Evolutionary conservation across 2,797 vertebrate genomes (phyloP).

Genomic region (Sebastes steindachneri): DNA sequence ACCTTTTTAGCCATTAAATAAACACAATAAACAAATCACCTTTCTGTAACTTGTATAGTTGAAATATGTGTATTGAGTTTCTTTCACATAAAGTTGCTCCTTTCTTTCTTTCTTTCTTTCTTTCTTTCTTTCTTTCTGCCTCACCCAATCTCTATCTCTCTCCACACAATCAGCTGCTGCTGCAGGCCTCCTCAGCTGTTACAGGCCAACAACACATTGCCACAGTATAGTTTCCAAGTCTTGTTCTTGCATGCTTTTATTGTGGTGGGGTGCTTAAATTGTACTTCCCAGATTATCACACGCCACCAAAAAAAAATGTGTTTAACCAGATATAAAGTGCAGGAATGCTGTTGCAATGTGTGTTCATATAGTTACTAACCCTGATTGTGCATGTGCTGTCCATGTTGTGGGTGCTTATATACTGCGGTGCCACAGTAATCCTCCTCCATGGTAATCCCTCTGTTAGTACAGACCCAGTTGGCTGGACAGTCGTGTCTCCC

Average conservation of each 20-base stretch:
- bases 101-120: background rate
- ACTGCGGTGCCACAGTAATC: slow-evolving; percentile 72
- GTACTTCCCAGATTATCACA: background rate
- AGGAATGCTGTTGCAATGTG: background rate
- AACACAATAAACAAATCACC: background rate
- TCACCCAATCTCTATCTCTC: slow-evolving; percentile 34
- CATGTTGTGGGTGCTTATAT: slow-evolving; percentile 38
- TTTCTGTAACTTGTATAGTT: background rate
- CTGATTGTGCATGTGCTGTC: slow-evolving; percentile 18
- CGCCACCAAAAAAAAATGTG: background rate
- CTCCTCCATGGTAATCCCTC: slow-evolving; percentile 70
- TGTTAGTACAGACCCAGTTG: slow-evolving; percentile 66
- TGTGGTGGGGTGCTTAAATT: background rate
- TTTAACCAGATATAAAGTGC: background rate
- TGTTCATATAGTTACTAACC: background rate
- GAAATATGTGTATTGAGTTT: background rate
- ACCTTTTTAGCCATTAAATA: background rate
- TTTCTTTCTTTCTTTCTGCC: slow-evolving; percentile 13
- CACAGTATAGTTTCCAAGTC: background rate
- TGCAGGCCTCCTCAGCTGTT: slow-evolving; percentile 66
- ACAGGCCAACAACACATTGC: slow-evolving; percentile 1
- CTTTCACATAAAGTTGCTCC: background rate
- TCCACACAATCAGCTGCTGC: slow-evolving; percentile 58
- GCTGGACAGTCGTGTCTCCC: slow-evolving; percentile 56
- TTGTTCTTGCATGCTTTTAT: slow-evolving; percentile 20